These are phyloP conservation scores for Gymnoscelis rufifasciata DNA, from an alignment of 2,888 invertebrate species.

Conservation along the genomic window DNA sequence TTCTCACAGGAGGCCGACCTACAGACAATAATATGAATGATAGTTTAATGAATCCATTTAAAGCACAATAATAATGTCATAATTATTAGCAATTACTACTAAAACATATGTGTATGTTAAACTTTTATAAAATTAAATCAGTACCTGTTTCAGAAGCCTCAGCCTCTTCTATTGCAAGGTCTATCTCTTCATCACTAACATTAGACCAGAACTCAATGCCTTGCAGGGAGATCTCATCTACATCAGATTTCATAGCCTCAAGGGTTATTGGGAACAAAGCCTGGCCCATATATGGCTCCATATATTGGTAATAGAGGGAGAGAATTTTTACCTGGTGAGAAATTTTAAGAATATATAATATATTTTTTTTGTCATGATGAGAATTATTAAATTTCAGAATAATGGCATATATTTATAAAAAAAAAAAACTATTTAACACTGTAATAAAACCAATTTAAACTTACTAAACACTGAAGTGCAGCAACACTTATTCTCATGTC, in stretches of 20 bases:
- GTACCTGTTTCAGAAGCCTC: conserved; percentile 92
- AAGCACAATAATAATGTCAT: no score
- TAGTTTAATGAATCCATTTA: no score
- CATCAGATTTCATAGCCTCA: conserved; percentile 98
- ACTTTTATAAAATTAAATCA: no score
- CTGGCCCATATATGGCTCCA: conserved; percentile 99
- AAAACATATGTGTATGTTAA: no score
- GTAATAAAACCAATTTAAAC: no score
- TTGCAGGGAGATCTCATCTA: conserved; percentile 97
- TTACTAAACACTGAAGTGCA: conserved; percentile 96
- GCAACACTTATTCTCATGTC: conserved; percentile 97
- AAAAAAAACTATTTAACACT: no score
- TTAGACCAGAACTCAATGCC: conserved; percentile 99
- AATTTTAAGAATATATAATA: background rate
- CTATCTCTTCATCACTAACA: conserved; percentile 99
- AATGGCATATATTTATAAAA: no score
- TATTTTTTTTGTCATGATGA: no score
- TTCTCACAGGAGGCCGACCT: conserved; percentile 95
- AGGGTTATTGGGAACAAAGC: conserved; percentile 98
- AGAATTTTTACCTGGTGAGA: conserved; percentile 88
- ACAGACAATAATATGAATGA: background rate
- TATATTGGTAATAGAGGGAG: conserved; percentile 98
- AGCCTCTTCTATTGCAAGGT: conserved; percentile 94
- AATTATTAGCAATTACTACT: no score
- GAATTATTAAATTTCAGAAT: no score